Evolutionary conservation across 1,140 invertebrate genomes (phyloP).

Genomic region (Latrodectus geometricus): DNA sequence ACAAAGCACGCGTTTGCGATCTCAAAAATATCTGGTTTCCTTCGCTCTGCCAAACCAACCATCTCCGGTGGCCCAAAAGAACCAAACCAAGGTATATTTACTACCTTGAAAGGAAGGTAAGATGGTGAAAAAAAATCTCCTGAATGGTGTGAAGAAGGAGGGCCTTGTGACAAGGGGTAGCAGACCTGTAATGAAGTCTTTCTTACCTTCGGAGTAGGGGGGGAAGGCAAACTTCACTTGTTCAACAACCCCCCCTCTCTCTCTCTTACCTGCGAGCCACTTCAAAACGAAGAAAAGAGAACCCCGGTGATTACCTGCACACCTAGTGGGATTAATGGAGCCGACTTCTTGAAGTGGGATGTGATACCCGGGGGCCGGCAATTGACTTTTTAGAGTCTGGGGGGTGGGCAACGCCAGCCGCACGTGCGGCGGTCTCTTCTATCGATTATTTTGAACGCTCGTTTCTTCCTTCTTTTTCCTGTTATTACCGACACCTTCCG

Average conservation of each 20-base stretch:
- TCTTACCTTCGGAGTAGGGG: constrained; percentile 38
- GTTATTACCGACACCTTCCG: constrained; percentile 30
- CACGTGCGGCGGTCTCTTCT: constrained; percentile 53
- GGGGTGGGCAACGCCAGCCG: constrained; percentile 21
- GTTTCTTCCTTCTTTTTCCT: constrained; percentile 18
- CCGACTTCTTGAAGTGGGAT: constrained; percentile 55
- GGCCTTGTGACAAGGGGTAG: constrained; percentile 39
- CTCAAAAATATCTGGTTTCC: too few species aligned
- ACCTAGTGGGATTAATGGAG: constrained; percentile 58
- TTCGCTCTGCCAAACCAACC: not conserved
- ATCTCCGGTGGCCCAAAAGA: constrained; percentile 31
- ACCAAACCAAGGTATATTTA: constrained; percentile 12
- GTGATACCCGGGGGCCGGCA: constrained; percentile 43
- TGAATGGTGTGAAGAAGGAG: constrained; percentile 53
- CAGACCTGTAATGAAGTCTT: constrained; percentile 59
- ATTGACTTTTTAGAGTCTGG: not conserved
- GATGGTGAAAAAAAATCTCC: constrained; percentile 3
- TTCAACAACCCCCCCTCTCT: not conserved
- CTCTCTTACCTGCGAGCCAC: not conserved
- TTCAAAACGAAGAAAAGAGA: constrained; percentile 19
- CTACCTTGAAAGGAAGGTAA: constrained; percentile 7
- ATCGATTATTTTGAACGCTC: constrained; percentile 40
- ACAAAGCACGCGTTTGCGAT: too few species aligned
- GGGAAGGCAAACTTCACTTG: constrained; percentile 33
- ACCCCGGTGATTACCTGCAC: constrained; percentile 57